These are phyloP conservation scores for Calephelis nemesis DNA, from an alignment of 1,140 invertebrate species.

Conservation along the genomic window DNA sequence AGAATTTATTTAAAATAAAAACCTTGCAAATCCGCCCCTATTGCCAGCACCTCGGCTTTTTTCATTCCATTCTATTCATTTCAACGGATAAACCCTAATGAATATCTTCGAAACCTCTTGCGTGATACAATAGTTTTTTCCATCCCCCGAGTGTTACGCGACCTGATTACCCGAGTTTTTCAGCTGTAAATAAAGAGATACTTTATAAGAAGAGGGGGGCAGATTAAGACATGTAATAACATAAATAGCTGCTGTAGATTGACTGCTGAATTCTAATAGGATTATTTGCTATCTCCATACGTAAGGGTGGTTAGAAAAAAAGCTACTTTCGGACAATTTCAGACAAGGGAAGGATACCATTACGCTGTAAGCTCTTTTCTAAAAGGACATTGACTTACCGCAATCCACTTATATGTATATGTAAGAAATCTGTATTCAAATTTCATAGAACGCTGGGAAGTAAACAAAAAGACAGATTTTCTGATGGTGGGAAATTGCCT, in stretches of 20 bases:
- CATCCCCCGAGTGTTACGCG: constrained; percentile 33
- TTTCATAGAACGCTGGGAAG: too few species aligned
- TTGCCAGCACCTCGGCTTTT: constrained; percentile 38
- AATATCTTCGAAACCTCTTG: constrained; percentile 48
- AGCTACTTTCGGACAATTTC: not conserved
- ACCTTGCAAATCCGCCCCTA: constrained; percentile 35
- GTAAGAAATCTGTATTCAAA: too few species aligned
- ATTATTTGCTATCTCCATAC: constrained; percentile 9
- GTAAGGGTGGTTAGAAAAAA: not conserved
- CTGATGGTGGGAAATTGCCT: too few species aligned
- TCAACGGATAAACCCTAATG: constrained; percentile 53
- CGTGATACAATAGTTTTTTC: constrained; percentile 40
- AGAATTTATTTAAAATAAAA: constrained; percentile 1
- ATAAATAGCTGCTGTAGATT: constrained; percentile 22
- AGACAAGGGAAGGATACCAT: too few species aligned
- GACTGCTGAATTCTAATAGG: constrained; percentile 9
- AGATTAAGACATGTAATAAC: constrained; percentile 39
- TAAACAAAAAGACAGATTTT: too few species aligned
- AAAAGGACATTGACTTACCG: too few species aligned
- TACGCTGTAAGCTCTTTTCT: too few species aligned
- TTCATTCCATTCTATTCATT: constrained; percentile 52
- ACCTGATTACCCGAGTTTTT: constrained; percentile 40
- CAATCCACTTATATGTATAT: too few species aligned
- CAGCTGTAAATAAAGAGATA: constrained; percentile 40
- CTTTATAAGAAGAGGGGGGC: constrained; percentile 26